phyloP scores from a whole-genome alignment of 2,113 vertebrate genomes.

The Leptodactylus fuscus region DNA sequence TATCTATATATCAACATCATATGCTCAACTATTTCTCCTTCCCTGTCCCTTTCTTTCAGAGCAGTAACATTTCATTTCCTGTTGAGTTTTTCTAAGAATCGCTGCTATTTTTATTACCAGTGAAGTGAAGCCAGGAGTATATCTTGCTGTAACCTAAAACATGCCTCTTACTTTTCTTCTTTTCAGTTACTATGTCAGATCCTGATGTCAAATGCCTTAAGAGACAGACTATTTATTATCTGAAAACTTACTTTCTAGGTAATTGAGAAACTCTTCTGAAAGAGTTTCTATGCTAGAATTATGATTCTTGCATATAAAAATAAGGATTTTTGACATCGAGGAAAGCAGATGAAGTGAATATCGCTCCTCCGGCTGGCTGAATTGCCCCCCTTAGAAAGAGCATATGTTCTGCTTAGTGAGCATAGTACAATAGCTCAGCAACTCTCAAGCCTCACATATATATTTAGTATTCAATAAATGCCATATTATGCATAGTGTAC shows the following conservation, averaged over 20 bases:
- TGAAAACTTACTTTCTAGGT: conserved; percentile 44
- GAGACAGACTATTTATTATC: conserved; percentile 4
- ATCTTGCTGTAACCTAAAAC: conserved; percentile 36
- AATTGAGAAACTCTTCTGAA: not conserved
- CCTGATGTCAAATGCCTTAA: not conserved
- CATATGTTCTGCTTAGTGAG: not conserved
- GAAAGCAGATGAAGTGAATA: not conserved
- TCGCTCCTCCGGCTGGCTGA: no score
- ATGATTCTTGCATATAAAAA: not conserved
- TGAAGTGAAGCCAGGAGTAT: conserved; percentile 51
- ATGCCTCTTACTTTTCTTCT: conserved; percentile 18
- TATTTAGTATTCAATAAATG: no score
- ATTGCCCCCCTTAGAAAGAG: not conserved
- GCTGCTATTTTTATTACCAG: conserved; percentile 50
- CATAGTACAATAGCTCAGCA: no score
- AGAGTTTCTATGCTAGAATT: not conserved
- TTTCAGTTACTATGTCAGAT: conserved; percentile 6
- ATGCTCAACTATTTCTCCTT: not conserved
- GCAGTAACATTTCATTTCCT: conserved; percentile 54
- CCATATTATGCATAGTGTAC: no score
- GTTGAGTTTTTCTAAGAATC: conserved; percentile 53
- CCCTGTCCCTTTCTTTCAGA: not conserved
- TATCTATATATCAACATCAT: not conserved
- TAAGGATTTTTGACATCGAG: not conserved
- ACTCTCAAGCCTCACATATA: no score